These are phyloP conservation scores for Hyppa rectilinea DNA, from an alignment of 2,888 invertebrate species.

Conservation along the genomic window DNA sequence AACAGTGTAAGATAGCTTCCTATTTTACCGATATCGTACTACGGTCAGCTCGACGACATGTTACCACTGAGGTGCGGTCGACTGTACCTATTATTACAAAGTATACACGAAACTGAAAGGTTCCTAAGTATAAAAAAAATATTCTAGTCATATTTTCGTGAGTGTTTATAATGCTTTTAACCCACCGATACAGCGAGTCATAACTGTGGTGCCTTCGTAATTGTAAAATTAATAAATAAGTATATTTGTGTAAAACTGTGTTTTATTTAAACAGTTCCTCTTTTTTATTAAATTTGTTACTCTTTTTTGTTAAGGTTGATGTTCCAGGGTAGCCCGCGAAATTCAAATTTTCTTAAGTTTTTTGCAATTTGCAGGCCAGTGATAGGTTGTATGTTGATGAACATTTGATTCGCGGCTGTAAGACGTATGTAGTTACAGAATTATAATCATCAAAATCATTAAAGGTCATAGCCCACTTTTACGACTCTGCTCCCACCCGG, in stretches of 20 bases:
- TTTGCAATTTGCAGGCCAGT: no score
- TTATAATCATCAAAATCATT: no score
- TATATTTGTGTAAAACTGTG: conserved; percentile 73
- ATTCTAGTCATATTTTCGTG: conserved; percentile 78
- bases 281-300: background rate
- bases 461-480: no score
- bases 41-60: background rate
- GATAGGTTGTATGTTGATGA: no score
- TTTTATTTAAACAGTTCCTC: conserved; percentile 57
- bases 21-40: background rate
- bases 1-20: background rate
- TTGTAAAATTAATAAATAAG: conserved; percentile 71
- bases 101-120: conserved; percentile 55
- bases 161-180: conserved; percentile 57
- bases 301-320: background rate
- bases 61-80: background rate
- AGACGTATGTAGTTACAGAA: no score
- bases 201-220: conserved; percentile 75
- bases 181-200: conserved; percentile 50
- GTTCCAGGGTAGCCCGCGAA: no score
- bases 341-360: no score
- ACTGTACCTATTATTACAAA: conserved; percentile 13
- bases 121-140: conserved; percentile 59
- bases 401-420: no score
- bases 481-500: no score